These are phyloP conservation scores for Hydrozoanthus tunicans DNA, from an alignment of 64 coral and sea anemone genomes.

Conservation along the genomic window DNA sequence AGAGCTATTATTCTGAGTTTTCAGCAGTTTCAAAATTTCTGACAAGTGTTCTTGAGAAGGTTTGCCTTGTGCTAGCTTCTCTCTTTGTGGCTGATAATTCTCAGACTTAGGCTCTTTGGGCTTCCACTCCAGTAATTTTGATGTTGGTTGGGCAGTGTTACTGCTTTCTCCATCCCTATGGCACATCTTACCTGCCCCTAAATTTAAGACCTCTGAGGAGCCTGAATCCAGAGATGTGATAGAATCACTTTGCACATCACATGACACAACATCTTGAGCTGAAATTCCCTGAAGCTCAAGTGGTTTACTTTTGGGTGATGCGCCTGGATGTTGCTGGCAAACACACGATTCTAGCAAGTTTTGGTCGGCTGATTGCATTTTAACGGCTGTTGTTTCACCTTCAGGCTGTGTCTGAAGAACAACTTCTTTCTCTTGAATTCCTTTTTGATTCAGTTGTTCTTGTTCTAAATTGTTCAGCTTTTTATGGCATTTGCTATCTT, in stretches of 20 bases:
- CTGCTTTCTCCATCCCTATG: neutral
- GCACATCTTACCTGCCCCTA: neutral
- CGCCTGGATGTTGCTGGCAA: neutral
- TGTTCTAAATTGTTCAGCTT: conserved; percentile 27
- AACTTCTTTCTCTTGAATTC: neutral
- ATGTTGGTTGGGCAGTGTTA: neutral
- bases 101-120: neutral
- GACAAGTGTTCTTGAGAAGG: conserved; percentile 74
- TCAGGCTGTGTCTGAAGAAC: neutral
- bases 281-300: neutral
- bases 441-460: conserved; percentile 2
- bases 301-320: neutral
- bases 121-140: conserved; percentile 5
- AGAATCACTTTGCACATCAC: conserved; percentile 40
- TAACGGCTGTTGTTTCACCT: neutral
- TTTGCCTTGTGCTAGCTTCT: conserved; percentile 32
- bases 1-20: conserved; percentile 55
- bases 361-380: conserved; percentile 13
- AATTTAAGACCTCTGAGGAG: conserved; percentile 16
- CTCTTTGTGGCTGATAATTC: conserved; percentile 33
- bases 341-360: neutral
- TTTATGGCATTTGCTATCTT: neutral
- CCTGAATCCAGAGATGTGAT: conserved; percentile 52
- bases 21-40: conserved; percentile 77
- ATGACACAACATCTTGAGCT: neutral